These are phyloP conservation scores for Hippocampus mohnikei DNA, from an alignment of 2,113 vertebrate genomes.

Conservation along the genomic window DNA sequence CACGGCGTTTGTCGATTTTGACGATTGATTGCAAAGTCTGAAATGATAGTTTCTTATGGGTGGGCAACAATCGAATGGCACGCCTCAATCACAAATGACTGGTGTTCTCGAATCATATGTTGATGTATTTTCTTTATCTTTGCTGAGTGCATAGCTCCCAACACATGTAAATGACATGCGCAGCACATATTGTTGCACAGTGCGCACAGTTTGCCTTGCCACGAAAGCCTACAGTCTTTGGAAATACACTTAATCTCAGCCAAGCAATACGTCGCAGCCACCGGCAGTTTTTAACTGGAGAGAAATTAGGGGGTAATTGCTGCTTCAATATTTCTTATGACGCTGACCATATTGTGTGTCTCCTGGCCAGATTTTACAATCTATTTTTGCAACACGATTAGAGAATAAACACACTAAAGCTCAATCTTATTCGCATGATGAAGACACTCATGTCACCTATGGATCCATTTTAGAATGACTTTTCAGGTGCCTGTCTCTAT, in stretches of 20 bases:
- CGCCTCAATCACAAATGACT: conserved; percentile 26
- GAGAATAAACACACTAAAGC: neutral
- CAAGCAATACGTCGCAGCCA: neutral
- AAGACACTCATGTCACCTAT: neutral
- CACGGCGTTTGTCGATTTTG: conserved; percentile 13
- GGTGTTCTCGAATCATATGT: conserved; percentile 20
- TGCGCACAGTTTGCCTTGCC: neutral
- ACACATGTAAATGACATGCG: conserved; percentile 8
- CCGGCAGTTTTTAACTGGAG: neutral
- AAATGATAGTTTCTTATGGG: conserved; percentile 7
- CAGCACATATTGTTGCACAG: neutral
- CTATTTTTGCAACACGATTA: neutral
- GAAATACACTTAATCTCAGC: neutral
- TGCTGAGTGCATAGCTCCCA: neutral
- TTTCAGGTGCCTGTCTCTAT: neutral
- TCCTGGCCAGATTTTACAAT: conserved; percentile 22
- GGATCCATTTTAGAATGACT: neutral
- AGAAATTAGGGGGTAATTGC: conserved; percentile 11
- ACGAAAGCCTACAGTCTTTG: neutral
- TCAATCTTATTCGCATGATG: neutral
- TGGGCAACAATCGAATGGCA: conserved; percentile 12
- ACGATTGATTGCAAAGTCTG: conserved; percentile 17
- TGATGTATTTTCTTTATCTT: conserved; percentile 19
- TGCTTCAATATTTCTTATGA: conserved; percentile 15
- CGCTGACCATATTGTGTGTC: conserved; percentile 21